These are phyloP conservation scores for Eurosta solidaginis DNA, from an alignment of 1,140 invertebrate genomes.

Conservation along the genomic window DNA sequence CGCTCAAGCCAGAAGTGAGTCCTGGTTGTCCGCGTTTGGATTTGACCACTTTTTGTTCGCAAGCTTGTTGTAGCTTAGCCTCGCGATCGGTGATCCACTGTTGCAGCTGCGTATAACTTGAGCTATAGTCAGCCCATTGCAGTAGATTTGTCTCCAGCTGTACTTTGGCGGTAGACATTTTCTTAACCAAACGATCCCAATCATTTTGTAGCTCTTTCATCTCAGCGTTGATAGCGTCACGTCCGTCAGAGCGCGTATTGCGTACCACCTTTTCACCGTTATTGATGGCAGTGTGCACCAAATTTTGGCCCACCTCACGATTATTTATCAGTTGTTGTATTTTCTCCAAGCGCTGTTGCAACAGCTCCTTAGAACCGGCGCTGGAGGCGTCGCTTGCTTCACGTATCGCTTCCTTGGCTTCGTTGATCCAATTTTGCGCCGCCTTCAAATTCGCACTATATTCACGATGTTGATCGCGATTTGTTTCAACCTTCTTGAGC, in stretches of 20 bases:
- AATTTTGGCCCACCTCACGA: constrained; percentile 88
- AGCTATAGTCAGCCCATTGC: constrained; percentile 95
- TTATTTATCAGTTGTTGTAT: constrained; percentile 81
- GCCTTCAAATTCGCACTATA: constrained; percentile 81
- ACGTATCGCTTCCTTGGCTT: constrained; percentile 81
- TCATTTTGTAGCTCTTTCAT: constrained; percentile 90
- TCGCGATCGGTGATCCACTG: constrained; percentile 96
- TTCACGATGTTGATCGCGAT: constrained; percentile 83
- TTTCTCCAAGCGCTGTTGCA: constrained; percentile 81
- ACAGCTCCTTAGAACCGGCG: constrained; percentile 80
- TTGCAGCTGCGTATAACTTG: constrained; percentile 86
- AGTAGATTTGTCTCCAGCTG: constrained; percentile 88
- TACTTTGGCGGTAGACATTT: constrained; percentile 90
- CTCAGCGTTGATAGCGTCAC: constrained; percentile 84
- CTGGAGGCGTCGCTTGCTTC: constrained; percentile 77
- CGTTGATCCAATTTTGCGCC: constrained; percentile 86
- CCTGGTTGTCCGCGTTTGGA: constrained; percentile 75
- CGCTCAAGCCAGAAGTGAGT: constrained; percentile 75
- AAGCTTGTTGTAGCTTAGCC: constrained; percentile 90
- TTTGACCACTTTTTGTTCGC: constrained; percentile 82
- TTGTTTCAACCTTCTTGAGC: constrained; percentile 88
- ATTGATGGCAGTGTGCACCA: constrained; percentile 88
- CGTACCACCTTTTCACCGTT: constrained; percentile 90
- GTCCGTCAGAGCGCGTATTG: constrained; percentile 86
- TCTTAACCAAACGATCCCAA: constrained; percentile 90